A percentile compares a stretch with the other conserved stretches of the same genome.
These are phyloP conservation scores for Aramus guarauna DNA, from an alignment of 2,113 vertebrate genomes.

Conservation along the genomic window DNA sequence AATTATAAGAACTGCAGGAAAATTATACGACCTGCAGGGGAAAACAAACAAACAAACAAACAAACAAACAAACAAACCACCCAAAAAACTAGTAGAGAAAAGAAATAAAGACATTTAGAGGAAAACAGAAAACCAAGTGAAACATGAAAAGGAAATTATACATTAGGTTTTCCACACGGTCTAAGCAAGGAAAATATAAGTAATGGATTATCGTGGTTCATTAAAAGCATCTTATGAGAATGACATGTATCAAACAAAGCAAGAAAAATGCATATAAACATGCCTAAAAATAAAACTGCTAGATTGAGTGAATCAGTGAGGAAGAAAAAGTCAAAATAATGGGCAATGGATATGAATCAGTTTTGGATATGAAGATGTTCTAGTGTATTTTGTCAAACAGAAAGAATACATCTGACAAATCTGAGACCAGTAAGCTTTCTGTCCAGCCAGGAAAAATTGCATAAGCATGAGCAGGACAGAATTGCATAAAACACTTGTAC, in stretches of 20 bases:
- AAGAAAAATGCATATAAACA: background rate
- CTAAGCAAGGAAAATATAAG: background rate
- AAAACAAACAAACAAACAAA: too few species aligned
- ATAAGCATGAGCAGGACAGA: background rate
- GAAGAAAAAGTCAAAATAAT: background rate
- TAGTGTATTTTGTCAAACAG: background rate
- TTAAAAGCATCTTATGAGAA: background rate
- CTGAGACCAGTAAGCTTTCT: background rate
- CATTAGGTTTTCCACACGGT: background rate
- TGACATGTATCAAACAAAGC: background rate
- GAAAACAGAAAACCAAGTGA: background rate
- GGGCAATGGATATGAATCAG: background rate
- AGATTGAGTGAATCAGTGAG: background rate
- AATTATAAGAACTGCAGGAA: background rate
- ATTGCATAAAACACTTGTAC: background rate
- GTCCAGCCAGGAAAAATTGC: background rate
- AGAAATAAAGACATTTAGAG: background rate
- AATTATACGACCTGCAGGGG: background rate
- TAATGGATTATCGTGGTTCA: background rate
- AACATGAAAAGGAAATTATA: background rate
- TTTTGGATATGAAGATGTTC: background rate
- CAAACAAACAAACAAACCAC: too few species aligned
- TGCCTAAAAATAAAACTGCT: background rate
- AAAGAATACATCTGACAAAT: background rate
- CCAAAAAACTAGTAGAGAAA: background rate